Base-by-base conservation (phyloP, 1,140 invertebrate species). In the Caenorhabditis remanei region DNA sequence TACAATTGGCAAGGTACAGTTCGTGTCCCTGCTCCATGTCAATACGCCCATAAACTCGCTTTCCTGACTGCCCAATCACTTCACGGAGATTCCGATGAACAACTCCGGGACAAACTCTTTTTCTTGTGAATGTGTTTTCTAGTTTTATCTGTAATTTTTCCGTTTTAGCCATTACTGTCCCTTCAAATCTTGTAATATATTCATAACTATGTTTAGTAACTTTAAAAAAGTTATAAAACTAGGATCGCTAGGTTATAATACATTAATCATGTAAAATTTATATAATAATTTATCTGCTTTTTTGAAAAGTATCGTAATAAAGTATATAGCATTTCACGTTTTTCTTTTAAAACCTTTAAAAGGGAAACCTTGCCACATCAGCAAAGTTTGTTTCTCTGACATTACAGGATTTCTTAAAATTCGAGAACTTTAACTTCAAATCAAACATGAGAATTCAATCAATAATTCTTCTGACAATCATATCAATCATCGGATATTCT, bases 1-100 rank as follows among this genome's bases (percentile, higher is more conserved):
- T 87, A 84, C 87, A 87, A 87, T 32, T 87, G 87, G 75, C 87
- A 87, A 48, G 84, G 87, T 53, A 87, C 87, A n/a, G 83, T 87
- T 58, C 87, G 87, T 58, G 87, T 87, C 41, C 87, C 87, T 11
- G 83, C 82, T 41, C 87, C 83, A 21, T 87, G 87, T 58, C 87
- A 87, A 58, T 87, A 87, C 83, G 61, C 82, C 21, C 87, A 87
- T 61, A 87, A 87, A 46, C 83, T 87, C 11, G 87, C 87, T 19
- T 87, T 87, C 83, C 63, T 87, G 55, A 82, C 84, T 3, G 87
- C 87, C 21, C 87, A 87, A 43, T 71, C 82, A 3, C 48, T 87
- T 40, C 87, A 87, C 67, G 58, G 32, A 50, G 87, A 87, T 14
- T 40, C 55, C 16, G 40, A 84, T 67, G 87, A 84, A 13, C 24